Percentiles rank a stretch among this genome's conserved stretches.
Evolutionary conservation across 2,113 vertebrate genomes (phyloP).

Genomic region (Corvus hawaiiensis): DNA sequence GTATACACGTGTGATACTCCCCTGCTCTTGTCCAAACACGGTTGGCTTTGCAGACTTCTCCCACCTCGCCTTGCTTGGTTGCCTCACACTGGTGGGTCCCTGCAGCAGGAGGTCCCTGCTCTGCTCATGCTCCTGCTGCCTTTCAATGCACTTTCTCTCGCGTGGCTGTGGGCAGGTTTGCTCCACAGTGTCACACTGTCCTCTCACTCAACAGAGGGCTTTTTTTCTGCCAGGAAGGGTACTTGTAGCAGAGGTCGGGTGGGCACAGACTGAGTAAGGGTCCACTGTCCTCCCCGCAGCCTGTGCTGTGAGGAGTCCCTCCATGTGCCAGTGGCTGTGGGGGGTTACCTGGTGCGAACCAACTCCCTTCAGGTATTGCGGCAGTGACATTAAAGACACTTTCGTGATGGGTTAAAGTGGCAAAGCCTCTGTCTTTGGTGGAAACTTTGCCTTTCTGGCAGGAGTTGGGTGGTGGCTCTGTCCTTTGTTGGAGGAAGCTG

Average conservation of each 20-base stretch:
- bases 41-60: slow-evolving; percentile 49
- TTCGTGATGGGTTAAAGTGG: not conserved
- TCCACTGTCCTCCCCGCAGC: not conserved
- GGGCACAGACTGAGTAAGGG: not conserved
- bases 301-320: not conserved
- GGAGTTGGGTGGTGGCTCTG: not conserved
- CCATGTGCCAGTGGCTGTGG: accelerated
- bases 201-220: not conserved
- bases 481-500: not conserved
- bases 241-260: not conserved
- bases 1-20: slow-evolving; percentile 64
- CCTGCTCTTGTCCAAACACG: slow-evolving; percentile 53
- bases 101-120: not conserved
- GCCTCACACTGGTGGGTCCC: not conserved
- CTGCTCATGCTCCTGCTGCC: slow-evolving; percentile 4
- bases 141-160: not conserved
- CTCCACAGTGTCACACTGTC: not conserved
- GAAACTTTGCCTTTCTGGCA: not conserved
- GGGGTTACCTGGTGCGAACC: not conserved
- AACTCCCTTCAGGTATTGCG: not conserved
- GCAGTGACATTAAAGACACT: not conserved
- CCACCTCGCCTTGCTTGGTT: not conserved
- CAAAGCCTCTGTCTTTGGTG: not conserved
- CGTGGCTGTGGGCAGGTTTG: not conserved
- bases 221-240: not conserved